phyloP scores from a whole-genome alignment of 2,888 invertebrate species.

The Eurytoma californica region DNA sequence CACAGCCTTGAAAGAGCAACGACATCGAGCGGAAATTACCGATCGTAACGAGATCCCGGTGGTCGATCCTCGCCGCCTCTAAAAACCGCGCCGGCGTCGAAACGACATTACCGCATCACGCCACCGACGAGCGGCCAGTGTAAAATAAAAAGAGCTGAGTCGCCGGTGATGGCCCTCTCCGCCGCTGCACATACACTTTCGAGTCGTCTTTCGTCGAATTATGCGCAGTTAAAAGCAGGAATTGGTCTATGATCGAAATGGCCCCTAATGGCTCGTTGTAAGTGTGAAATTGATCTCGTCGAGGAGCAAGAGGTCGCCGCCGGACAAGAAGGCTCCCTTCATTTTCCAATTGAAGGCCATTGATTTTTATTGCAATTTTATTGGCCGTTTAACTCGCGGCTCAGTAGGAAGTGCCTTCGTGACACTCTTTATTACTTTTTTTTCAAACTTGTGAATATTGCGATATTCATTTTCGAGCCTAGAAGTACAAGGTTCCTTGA shows the following conservation, averaged over 20 bases:
- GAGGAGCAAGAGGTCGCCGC: not conserved
- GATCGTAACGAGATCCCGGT: conserved; percentile 60
- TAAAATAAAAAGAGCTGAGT: too few relatives aligned
- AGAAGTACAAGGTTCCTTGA: too few relatives aligned
- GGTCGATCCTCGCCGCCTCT: not conserved
- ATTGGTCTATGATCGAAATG: conserved; percentile 25
- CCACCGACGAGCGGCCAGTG: not conserved
- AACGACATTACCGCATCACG: conserved; percentile 22
- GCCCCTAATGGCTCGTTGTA: conserved; percentile 1
- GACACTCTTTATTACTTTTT: too few relatives aligned
- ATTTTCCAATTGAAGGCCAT: conserved; percentile 13
- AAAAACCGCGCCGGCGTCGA: not conserved
- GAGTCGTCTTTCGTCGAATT: conserved; percentile 20
- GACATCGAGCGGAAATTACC: conserved; percentile 57
- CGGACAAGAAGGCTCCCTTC: conserved; percentile 21
- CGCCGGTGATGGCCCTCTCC: not conserved
- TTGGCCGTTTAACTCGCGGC: conserved; percentile 4
- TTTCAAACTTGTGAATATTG: too few relatives aligned
- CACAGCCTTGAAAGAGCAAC: conserved; percentile 37
- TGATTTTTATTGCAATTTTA: conserved; percentile 34
- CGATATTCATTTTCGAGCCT: too few relatives aligned
- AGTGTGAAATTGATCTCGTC: conserved; percentile 42
- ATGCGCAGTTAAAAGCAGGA: conserved; percentile 7
- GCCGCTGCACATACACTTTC: not conserved
- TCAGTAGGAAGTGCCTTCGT: too few relatives aligned